Evolutionary conservation across 2,797 vertebrate species (phyloP), one percentile per base, ranked within the genome.

Genomic region (Epinephelus coioides): DNA sequence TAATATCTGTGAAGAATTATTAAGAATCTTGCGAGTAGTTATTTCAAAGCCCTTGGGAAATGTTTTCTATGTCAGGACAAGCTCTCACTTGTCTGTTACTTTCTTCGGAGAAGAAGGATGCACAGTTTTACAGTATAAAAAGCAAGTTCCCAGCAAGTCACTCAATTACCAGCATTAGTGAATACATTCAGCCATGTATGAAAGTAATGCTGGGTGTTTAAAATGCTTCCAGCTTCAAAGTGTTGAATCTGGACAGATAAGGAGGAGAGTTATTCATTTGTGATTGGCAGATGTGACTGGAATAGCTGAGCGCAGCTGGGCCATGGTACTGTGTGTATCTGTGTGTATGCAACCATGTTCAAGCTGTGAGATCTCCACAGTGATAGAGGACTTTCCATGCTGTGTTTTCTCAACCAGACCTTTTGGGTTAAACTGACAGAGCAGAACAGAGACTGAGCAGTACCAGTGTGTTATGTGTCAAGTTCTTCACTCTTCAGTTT

Each of bases 291-390:
- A 64, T 5, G n/a, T 86, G 85, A 81, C 30, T 10, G 0, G 83
- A 90, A 83, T 88, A 74, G 43, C 47, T 21, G 7, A 71, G 30
- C 70, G 61, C 2, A 57, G 38, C 34, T 30, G 6, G 19, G 17
- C 46, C 38, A 23, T 27, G 3, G 25, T 38, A 44, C n/a, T 64
- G 47, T 49, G 46, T 73, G 18, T 69, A 23, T 43, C 5, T 12
- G 59, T 65, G 43, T 10, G 46, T 59, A 44, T 34, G 13, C 3
- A 27, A 21, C 49, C 14, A 21, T 14, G 18, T 19, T 6, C 14
- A 46, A 25, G n/a, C 30, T 69, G 69, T 79, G 80, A 78, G 56
- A 68, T 69, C 54, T 81, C 78, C 34, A 34, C 70, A 78, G 76
- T 46, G 68, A 78, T 47, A 46, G 46, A 79, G 50, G 64, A 68